Conservation (phyloP, 2,888 invertebrate genomes). For the Rhodophaea formosa region DNA sequence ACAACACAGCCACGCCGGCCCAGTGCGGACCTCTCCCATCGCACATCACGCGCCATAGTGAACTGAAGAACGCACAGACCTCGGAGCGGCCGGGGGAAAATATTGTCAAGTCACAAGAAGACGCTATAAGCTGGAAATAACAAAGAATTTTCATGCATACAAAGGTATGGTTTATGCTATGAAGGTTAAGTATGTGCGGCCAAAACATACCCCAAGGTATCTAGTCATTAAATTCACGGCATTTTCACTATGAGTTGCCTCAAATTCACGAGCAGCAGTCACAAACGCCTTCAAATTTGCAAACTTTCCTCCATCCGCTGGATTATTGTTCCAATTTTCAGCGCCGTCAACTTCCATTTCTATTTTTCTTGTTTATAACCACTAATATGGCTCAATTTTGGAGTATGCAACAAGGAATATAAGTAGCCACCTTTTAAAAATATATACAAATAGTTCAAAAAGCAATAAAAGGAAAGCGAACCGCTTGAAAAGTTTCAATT, state of each 20-base stretch:
- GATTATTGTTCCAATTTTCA: conserved; percentile 52
- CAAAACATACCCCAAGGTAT: conserved; percentile 68
- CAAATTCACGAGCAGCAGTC: conserved; percentile 74
- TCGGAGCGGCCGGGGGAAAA: conserved; percentile 85
- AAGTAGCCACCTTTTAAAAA: conserved; percentile 16
- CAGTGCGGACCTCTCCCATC: conserved; percentile 82
- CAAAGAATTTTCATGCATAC: background rate
- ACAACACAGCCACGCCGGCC: conserved; percentile 84
- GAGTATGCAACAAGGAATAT: background rate
- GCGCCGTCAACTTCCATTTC: conserved; percentile 68
- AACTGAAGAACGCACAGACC: conserved; percentile 85
- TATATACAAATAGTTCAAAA: conserved; percentile 37
- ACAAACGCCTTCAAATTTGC: conserved; percentile 78
- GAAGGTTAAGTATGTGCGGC: background rate
- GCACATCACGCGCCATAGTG: conserved; percentile 84
- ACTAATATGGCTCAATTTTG: conserved; percentile 1
- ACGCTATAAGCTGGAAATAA: conserved; percentile 81
- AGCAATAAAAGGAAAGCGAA: conserved; percentile 27
- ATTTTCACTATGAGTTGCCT: conserved; percentile 75
- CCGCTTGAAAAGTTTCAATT: conserved; percentile 53
- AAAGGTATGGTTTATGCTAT: background rate
- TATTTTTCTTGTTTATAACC: conserved; percentile 14
- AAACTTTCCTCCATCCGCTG: conserved; percentile 64
- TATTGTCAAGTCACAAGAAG: conserved; percentile 82
- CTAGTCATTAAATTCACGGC: conserved; percentile 76